Evolutionary conservation across 2,888 invertebrate species (phyloP).

Genomic region (Netelia inedita): DNA sequence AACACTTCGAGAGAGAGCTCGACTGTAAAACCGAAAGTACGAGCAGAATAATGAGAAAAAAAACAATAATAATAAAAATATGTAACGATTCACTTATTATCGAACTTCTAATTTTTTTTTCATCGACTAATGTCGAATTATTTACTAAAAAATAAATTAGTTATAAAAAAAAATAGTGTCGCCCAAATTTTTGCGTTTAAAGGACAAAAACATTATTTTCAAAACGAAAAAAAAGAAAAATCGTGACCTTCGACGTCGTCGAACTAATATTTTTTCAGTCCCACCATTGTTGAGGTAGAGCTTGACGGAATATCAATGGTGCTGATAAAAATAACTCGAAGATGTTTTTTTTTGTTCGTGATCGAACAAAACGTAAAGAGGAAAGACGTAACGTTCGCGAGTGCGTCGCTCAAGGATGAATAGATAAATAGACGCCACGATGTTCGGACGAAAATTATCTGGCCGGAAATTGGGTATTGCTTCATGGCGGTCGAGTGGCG

Average conservation of each 20-base stretch:
- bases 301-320: constrained; percentile 13
- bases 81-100: too few relatives aligned
- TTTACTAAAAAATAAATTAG: too few relatives aligned
- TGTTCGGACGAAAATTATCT: not conserved
- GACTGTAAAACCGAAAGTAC: too few relatives aligned
- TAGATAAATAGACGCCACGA: constrained; percentile 18
- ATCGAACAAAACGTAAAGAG: constrained; percentile 19
- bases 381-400: constrained; percentile 15
- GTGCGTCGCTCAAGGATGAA: constrained; percentile 38
- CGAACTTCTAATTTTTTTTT: too few relatives aligned
- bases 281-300: not conserved
- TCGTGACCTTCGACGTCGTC: not conserved
- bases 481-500: not conserved
- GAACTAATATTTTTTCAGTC: not conserved
- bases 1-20: too few relatives aligned
- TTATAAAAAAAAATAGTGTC: too few relatives aligned
- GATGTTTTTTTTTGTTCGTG: constrained; percentile 29
- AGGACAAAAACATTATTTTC: not conserved
- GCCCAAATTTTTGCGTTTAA: too few relatives aligned
- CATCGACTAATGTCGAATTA: too few relatives aligned
- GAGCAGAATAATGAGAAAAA: too few relatives aligned
- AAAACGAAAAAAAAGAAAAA: not conserved
- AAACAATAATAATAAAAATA: too few relatives aligned
- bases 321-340: constrained; percentile 20
- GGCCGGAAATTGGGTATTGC: not conserved